phyloP scores from a whole-genome alignment of 53 echinoderm and acorn worm species.

The Echinarachnius parma region DNA sequence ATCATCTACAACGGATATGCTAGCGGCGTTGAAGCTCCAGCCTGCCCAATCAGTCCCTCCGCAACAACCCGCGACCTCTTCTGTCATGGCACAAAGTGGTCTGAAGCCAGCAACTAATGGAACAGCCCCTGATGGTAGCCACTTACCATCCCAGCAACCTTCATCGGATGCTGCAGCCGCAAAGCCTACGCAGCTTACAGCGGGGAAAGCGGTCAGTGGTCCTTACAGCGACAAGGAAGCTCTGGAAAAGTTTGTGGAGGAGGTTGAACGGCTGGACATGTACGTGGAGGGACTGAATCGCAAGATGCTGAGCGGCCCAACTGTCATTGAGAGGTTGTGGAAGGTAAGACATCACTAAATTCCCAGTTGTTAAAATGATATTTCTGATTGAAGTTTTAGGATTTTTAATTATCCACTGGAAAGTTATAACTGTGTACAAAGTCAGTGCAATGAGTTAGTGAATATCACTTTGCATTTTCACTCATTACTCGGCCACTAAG shows the following conservation, averaged over 20 bases:
- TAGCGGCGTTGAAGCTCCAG: slow-evolving; percentile 27
- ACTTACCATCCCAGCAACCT: too few species aligned
- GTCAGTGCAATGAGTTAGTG: too few species aligned
- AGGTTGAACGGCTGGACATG: slow-evolving; percentile 88
- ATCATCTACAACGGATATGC: slow-evolving; percentile 13
- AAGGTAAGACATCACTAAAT: slow-evolving; percentile 82
- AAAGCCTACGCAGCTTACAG: neutral
- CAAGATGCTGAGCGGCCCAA: slow-evolving; percentile 97
- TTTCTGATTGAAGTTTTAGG: too few species aligned
- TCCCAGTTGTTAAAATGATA: too few species aligned
- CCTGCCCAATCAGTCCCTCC: slow-evolving; percentile 28
- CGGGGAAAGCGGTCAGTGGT: slow-evolving; percentile 4
- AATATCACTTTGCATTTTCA: too few species aligned
- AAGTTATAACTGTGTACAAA: too few species aligned
- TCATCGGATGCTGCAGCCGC: neutral
- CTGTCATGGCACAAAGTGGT: too few species aligned
- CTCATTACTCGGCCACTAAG: too few species aligned
- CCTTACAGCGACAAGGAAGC: slow-evolving; percentile 77
- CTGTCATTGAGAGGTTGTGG: slow-evolving; percentile 89
- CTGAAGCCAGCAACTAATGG: too few species aligned
- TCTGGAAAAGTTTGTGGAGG: slow-evolving; percentile 90
- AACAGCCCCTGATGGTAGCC: too few species aligned
- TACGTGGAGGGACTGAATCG: slow-evolving; percentile 85
- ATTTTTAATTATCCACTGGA: too few species aligned
- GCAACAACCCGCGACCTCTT: too few species aligned